A percentile compares a stretch with the other conserved stretches of the same genome.
These are phyloP conservation scores for Diabrotica balteata DNA, from an alignment of 2,888 invertebrate species.

Conservation along the genomic window DNA sequence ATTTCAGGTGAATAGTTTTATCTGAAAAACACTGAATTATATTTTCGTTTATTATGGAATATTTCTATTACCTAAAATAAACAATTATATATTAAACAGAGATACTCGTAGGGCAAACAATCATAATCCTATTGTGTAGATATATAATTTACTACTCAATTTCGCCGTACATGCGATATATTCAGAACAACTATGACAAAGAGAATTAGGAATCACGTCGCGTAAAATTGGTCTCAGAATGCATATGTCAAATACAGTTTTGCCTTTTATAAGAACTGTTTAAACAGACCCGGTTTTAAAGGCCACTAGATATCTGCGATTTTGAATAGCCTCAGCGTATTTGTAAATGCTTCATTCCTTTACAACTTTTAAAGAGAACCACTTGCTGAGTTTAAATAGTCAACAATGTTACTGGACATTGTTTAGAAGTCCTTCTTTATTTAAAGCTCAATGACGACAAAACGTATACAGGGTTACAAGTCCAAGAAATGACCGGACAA, in stretches of 20 bases:
- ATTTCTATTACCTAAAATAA: too few relatives aligned
- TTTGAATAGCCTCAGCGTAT: not conserved
- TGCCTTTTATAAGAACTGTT: slow-evolving; percentile 11
- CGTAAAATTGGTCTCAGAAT: slow-evolving; percentile 21
- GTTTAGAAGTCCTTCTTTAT: too few relatives aligned
- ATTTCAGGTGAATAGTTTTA: too few relatives aligned
- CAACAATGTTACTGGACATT: too few relatives aligned
- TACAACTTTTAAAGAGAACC: too few relatives aligned
- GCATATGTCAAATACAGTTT: slow-evolving; percentile 25
- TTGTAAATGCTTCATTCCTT: too few relatives aligned
- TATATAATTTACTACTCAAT: not conserved
- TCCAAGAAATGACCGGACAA: too few relatives aligned
- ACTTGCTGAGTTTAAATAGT: too few relatives aligned
- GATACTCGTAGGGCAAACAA: not conserved
- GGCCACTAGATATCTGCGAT: not conserved
- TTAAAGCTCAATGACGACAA: too few relatives aligned
- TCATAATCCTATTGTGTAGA: not conserved
- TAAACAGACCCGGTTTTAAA: slow-evolving; percentile 9
- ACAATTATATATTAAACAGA: not conserved
- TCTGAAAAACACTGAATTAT: too few relatives aligned
- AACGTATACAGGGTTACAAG: too few relatives aligned
- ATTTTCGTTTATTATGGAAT: too few relatives aligned
- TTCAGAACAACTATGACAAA: slow-evolving; percentile 6
- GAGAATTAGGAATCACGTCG: slow-evolving; percentile 16
- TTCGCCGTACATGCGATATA: slow-evolving; percentile 2